Conservation (phyloP, 2,113 vertebrate genomes). For the Trogon surrucura region DNA sequence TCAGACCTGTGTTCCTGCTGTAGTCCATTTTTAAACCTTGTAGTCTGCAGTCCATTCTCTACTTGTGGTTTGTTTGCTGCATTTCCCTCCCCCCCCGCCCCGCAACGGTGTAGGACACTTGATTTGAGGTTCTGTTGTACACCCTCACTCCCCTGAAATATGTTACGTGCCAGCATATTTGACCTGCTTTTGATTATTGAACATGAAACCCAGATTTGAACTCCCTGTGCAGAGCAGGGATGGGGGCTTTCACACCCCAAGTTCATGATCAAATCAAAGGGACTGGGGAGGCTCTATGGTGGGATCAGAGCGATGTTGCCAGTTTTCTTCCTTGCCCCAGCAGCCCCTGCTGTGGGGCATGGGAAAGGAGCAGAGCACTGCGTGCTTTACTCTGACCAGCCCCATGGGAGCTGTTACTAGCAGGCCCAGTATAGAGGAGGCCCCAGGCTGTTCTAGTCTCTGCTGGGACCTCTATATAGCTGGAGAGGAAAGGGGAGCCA, state of each 20-base stretch:
- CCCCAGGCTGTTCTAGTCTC: background rate
- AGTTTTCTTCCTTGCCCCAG: background rate
- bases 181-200: background rate
- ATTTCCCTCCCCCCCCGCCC: accelerated
- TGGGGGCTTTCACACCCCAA: background rate
- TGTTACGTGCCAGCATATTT: background rate
- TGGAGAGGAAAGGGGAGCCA: background rate
- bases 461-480: background rate
- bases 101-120: accelerated
- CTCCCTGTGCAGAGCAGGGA: background rate
- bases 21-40: background rate
- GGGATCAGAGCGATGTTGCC: background rate
- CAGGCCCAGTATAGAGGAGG: background rate
- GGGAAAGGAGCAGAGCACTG: background rate
- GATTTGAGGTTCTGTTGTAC: background rate
- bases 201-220: background rate
- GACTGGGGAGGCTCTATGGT: background rate
- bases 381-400: accelerated
- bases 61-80: background rate
- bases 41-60: accelerated
- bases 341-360: background rate
- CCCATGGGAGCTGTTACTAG: background rate
- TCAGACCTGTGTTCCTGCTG: background rate
- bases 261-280: background rate
- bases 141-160: background rate